Base-by-base conservation (phyloP, 2,888 invertebrate genomes). In the Rhaphigaster nebulosa region DNA sequence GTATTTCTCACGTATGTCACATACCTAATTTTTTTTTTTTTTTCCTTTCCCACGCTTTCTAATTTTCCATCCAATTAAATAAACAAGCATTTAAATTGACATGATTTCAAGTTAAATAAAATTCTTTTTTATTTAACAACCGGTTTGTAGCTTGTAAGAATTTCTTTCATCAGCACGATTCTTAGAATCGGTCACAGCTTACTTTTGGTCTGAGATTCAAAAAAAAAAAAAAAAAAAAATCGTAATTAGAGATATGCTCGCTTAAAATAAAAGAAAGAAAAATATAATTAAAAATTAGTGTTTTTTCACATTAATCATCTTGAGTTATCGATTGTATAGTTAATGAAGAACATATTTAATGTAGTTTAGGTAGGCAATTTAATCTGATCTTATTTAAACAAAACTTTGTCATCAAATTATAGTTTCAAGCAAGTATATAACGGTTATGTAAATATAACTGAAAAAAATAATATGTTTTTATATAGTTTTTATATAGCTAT, bases 41-140 rank as follows among this genome's bases (percentile, higher is more conserved):
- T 60, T n/a, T 60, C 0, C 41, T 84, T 45, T 84, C 84, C 26
- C 84, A 84, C 84, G 45, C 84, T 84, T 84, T 84, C 84, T 84
- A 84, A 45, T 84, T 84, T 45, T 84, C 80, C 13, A 23, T 84
- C 84, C 84, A 84, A 84, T 84, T 84, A 84, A 50, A 84, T 23
- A 84, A 23, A 84, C 8, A 50, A 41, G 3, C 18, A 45, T 84
- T 50, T 50, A 41, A 45, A 84, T n/a, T 45, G 84, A 10, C 45
- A n/a, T 12, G 4, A 18, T 45, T 45, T 84, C 45, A 45, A n/a
- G 26, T n/a, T 13, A n/a, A 50, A 26, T 15, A 26, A n/a, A 12
- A 5, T 50, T 45, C 10, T 1, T 26, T 84, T 38, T 76, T 23
- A 76, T 76, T 76, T 38, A 38, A 45, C 26, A 84, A 84, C 84